Evolutionary conservation across 2,797 vertebrate genomes (phyloP), one percentile per base, ranked within the genome.

Genomic region (Typhlichthys eigenmanni): DNA sequence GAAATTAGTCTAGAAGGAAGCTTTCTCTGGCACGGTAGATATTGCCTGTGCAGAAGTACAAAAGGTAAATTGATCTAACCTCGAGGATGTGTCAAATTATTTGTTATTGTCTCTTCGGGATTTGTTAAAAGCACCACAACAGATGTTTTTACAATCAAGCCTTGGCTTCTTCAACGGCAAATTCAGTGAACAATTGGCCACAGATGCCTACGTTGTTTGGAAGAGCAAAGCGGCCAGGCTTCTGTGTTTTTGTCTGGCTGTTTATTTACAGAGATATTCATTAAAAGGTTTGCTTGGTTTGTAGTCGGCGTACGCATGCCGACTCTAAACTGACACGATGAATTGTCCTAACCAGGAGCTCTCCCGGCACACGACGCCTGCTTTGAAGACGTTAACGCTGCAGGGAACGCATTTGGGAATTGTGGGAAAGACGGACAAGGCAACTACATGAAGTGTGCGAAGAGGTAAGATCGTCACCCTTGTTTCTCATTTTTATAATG

Each of bases 321-420:
- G 5, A 34, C 19, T 16, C 53, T 32, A 9, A 49, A 13, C 56
- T 79, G 45, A 76, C 46, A 52, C 56, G 11, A 50, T 54, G 1
- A 12, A 32, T 61, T 82, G 50, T 61, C 34, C 7, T 34, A 34
- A 5, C 19, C 89, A 99, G 97, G 94, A 56, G 95, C 96, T 5
- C 89, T 83, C 58, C 96, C 96, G 0, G 96, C 96, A 0, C 96
- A 95, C 0, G 92, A 95, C 0, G 93, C 90, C 60, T 98, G 97
- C 64, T 99, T 99, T 78, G 89, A 94, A 75, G 92, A 93, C 0
- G 94, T 97, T 80, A 99, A 99, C 60, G 94, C 93, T 0, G 94
- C 93, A 0, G 96, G 96, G 1, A 95, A 97, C 7, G 90, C 93
- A 47, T 95, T 94, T 0, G 96, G 96, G 34, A 97, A 98, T 90